Conservation (phyloP, 2,113 vertebrate species). For the Leiothrix lutea region DNA sequence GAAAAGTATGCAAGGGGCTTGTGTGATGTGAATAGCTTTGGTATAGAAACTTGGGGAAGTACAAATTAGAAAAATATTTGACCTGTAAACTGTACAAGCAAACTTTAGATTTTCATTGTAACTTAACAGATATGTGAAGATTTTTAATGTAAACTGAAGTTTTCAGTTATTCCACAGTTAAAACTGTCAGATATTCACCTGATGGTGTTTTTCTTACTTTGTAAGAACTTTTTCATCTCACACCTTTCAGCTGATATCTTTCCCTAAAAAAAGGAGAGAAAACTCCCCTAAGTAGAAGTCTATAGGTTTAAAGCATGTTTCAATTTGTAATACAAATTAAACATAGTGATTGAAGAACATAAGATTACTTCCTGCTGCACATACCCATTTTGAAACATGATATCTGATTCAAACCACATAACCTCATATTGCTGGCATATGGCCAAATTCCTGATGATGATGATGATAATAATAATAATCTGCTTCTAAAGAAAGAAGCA, state of each 20-base stretch:
- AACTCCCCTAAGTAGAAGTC: neutral
- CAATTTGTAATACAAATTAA: neutral
- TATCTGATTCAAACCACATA: neutral
- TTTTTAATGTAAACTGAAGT: neutral
- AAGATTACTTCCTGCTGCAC: neutral
- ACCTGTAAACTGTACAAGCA: neutral
- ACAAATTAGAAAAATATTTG: neutral
- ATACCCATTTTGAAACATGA: neutral
- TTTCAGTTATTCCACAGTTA: neutral
- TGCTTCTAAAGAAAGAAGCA: neutral
- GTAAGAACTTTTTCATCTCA: neutral
- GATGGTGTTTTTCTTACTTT: neutral
- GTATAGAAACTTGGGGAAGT: neutral
- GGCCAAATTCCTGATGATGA: neutral
- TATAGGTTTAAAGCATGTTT: neutral
- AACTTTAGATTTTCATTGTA: neutral
- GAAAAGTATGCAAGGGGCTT: neutral
- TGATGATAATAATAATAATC: neutral
- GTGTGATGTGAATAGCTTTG: neutral
- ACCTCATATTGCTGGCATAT: neutral
- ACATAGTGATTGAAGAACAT: neutral
- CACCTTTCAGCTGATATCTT: neutral
- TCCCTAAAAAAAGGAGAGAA: neutral
- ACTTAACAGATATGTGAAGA: neutral
- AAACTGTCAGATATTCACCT: neutral